A percentile compares a stretch with the other conserved stretches of the same genome.
Conservation (phyloP, 2,113 vertebrate genomes). For the Hemibagrus wyckioides region DNA sequence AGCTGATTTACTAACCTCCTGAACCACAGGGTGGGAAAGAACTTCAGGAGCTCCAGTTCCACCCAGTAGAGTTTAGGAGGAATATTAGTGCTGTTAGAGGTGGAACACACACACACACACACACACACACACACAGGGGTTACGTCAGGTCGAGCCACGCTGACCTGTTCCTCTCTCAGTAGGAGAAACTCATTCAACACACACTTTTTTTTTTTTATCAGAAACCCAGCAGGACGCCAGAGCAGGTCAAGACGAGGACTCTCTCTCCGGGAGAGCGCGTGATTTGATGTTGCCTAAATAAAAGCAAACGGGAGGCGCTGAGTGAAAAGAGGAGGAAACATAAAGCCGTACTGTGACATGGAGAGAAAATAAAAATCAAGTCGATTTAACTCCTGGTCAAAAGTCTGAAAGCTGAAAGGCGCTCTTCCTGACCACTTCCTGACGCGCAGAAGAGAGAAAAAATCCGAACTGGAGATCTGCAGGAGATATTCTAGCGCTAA, state of each 20-base stretch:
- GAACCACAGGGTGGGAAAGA: not conserved
- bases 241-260: slow-evolving; percentile 8
- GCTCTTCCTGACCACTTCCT: not conserved
- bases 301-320: slow-evolving; percentile 33
- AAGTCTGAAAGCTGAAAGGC: slow-evolving; percentile 20
- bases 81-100: not conserved
- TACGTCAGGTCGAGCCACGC: slow-evolving; percentile 8
- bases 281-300: slow-evolving; percentile 48
- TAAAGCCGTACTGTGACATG: not conserved
- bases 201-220: slow-evolving; percentile 33
- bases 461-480: not conserved
- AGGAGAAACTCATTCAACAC: slow-evolving; percentile 37
- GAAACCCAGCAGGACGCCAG: slow-evolving; percentile 34
- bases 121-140: slow-evolving; percentile 2
- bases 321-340: slow-evolving; percentile 11
- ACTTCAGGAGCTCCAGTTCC: not conserved
- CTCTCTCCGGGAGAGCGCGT: slow-evolving; percentile 34
- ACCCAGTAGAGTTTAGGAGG: not conserved
- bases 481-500: not conserved
- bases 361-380: not conserved
- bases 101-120: not conserved
- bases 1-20: not conserved
- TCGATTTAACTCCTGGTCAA: slow-evolving; percentile 12
- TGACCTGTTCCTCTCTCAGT: slow-evolving; percentile 37
- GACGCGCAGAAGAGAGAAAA: too few species aligned